Evolutionary conservation across 2,888 invertebrate genomes (phyloP).

Genomic region (Erebia aethiops): DNA sequence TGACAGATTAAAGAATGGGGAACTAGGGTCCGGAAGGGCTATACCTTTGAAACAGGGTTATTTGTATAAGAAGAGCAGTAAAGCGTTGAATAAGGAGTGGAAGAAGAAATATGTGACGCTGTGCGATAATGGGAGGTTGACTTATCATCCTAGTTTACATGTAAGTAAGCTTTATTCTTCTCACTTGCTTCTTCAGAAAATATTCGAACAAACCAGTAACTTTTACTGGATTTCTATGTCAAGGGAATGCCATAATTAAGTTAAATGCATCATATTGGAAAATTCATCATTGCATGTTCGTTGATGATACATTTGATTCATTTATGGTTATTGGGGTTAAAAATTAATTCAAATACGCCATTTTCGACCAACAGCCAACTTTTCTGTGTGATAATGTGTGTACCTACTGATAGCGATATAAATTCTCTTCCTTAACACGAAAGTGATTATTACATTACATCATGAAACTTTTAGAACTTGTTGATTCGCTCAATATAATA

Average conservation of each 20-base stretch:
- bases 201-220: background rate
- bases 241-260: background rate
- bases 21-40: slow-evolving; percentile 96
- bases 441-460: too few species aligned
- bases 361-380: background rate
- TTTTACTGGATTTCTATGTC: background rate
- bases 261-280: background rate
- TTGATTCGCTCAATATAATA: too few species aligned
- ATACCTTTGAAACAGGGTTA: slow-evolving; percentile 99
- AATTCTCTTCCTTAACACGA: too few species aligned
- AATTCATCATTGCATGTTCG: background rate
- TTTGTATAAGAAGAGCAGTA: slow-evolving; percentile 97
- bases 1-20: slow-evolving; percentile 91
- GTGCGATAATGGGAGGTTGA: slow-evolving; percentile 96
- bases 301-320: too few species aligned
- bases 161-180: slow-evolving; percentile 79
- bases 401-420: too few species aligned
- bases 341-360: background rate
- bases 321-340: too few species aligned
- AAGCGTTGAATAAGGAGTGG: slow-evolving; percentile 98
- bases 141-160: slow-evolving; percentile 98
- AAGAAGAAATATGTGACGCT: slow-evolving; percentile 99
- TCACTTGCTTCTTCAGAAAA: background rate
- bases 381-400: too few species aligned
- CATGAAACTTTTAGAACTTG: too few species aligned